These are phyloP conservation scores for Cataglyphis cursor DNA, from an alignment of 2,888 invertebrate genomes.

Conservation along the genomic window DNA sequence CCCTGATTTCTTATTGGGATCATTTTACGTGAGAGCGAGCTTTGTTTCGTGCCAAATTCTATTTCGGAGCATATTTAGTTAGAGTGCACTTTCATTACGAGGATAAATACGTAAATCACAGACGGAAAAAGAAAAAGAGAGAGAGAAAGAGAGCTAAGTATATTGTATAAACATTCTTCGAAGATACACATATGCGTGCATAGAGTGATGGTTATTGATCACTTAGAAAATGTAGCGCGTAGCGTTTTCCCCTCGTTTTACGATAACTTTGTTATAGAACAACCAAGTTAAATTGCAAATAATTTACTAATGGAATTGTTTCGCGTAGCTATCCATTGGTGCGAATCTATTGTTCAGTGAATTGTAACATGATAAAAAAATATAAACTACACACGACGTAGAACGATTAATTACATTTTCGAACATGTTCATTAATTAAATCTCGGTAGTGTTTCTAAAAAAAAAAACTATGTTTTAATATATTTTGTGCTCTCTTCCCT, in stretches of 20 bases:
- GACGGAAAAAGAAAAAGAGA: neutral
- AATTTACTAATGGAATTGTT: constrained; percentile 52
- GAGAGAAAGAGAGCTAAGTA: neutral
- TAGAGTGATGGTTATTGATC: constrained; percentile 36
- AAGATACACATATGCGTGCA: neutral
- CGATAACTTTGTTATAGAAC: constrained; percentile 5
- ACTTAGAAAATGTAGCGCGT: constrained; percentile 27
- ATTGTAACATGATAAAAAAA: neutral
- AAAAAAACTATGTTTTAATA: neutral
- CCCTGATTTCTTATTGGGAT: neutral
- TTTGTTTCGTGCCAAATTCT: neutral
- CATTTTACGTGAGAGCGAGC: neutral
- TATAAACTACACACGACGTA: neutral
- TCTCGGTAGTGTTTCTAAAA: neutral
- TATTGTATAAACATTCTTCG: constrained; percentile 20
- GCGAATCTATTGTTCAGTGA: constrained; percentile 17
- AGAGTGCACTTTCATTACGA: neutral
- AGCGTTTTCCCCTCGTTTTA: constrained; percentile 4
- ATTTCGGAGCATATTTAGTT: neutral
- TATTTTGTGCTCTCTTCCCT: neutral
- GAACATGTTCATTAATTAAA: constrained; percentile 2
- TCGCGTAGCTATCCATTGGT: neutral
- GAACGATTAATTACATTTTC: constrained; percentile 29
- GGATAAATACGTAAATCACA: constrained; percentile 20
- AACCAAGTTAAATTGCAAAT: constrained; percentile 16